These are phyloP conservation scores for Picus viridis DNA, from an alignment of 2,797 vertebrate species.

Conservation along the genomic window DNA sequence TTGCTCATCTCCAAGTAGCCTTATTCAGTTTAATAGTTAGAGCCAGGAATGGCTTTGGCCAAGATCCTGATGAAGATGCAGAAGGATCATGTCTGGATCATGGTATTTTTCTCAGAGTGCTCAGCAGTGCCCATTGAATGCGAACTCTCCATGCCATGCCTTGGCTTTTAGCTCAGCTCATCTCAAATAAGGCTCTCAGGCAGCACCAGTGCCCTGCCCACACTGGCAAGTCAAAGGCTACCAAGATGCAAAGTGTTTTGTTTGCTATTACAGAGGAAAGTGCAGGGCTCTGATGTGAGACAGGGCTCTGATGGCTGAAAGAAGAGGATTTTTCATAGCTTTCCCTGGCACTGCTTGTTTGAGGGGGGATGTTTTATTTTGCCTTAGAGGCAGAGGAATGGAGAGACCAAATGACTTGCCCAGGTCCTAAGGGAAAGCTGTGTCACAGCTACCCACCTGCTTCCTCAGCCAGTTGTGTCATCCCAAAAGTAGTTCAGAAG, in stretches of 20 bases:
- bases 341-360: background rate
- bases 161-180: fast-evolving
- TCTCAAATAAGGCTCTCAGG: background rate
- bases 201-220: background rate
- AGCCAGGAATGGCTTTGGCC: background rate
- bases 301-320: background rate
- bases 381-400: background rate
- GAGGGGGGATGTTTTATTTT: background rate
- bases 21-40: background rate
- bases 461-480: fast-evolving
- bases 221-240: fast-evolving
- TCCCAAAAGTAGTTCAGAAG: background rate
- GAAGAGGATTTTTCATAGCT: background rate
- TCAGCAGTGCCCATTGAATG: background rate
- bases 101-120: fast-evolving
- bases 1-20: background rate
- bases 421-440: background rate
- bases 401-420: background rate
- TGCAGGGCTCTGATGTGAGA: background rate
- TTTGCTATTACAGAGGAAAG: background rate
- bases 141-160: fast-evolving
- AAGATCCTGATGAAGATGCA: background rate
- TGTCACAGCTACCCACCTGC: background rate
- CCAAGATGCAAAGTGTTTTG: background rate
- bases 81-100: background rate